These are phyloP conservation scores for Rhabdomys dilectus DNA, from an alignment of 2,113 vertebrate species.

Conservation along the genomic window DNA sequence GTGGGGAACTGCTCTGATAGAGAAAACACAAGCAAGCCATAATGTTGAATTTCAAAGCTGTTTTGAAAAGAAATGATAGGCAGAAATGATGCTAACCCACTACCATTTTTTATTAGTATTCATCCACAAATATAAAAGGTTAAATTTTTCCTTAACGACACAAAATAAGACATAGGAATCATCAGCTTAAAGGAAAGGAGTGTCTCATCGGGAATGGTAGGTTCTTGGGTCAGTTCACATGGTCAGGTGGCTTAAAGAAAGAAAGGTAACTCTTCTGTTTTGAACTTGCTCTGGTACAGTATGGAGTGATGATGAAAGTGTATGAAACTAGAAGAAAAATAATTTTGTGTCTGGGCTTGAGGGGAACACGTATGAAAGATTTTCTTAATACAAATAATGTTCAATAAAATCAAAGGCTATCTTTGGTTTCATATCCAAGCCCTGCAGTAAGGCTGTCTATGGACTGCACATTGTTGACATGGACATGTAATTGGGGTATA, in stretches of 20 bases:
- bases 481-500: background rate
- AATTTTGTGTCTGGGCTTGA: background rate
- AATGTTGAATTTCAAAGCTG: background rate
- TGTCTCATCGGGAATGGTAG: background rate
- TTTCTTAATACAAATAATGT: background rate
- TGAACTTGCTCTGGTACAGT: background rate
- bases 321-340: background rate
- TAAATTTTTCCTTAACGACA: background rate
- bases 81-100: background rate
- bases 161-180: background rate
- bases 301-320: background rate
- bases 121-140: background rate
- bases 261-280: background rate
- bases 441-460: background rate
- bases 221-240: background rate
- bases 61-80: slow-evolving; percentile 5
- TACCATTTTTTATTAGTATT: background rate
- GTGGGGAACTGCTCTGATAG: background rate
- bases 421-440: background rate
- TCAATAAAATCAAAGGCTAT: background rate
- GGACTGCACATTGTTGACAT: background rate
- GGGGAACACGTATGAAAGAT: rapidly evolving
- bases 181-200: background rate
- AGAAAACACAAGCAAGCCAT: background rate
- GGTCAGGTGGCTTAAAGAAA: background rate